Evolutionary conservation across 1,140 invertebrate genomes (phyloP).

Genomic region (Sycophaga agraensis): DNA sequence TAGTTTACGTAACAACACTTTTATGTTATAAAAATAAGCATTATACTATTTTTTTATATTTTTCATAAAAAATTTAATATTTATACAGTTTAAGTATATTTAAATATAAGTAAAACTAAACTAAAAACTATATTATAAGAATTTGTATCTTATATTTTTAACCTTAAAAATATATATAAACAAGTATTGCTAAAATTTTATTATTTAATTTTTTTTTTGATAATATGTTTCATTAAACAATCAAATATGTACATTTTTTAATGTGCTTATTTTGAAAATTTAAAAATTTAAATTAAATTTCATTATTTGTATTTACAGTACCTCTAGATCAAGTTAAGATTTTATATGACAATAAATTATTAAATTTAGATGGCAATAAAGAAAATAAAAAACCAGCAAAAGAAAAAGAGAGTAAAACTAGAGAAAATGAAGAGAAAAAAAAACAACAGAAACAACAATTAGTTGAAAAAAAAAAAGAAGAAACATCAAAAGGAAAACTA

Average conservation of each 20-base stretch:
- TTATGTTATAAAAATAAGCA: background rate
- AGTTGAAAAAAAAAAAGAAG: constrained; percentile 47
- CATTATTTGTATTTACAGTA: constrained; percentile 41
- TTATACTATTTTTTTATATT: background rate
- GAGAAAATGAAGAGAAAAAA: constrained; percentile 56
- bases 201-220: too few relatives aligned
- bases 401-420: constrained; percentile 50
- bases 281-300: background rate
- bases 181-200: too few relatives aligned
- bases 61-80: too few relatives aligned
- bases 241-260: background rate
- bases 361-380: constrained; percentile 53
- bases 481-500: constrained; percentile 57
- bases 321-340: constrained; percentile 56
- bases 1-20: constrained; percentile 4
- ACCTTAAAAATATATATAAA: too few relatives aligned
- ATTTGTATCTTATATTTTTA: too few relatives aligned
- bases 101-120: background rate
- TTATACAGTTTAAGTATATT: background rate
- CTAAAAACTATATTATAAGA: too few relatives aligned
- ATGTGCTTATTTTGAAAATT: background rate
- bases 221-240: too few relatives aligned
- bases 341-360: constrained; percentile 53
- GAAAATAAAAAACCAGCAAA: constrained; percentile 52
- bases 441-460: constrained; percentile 46